These are phyloP conservation scores for Pterobdella sp. DNA, from an alignment of 2,888 invertebrate species.

Conservation along the genomic window DNA sequence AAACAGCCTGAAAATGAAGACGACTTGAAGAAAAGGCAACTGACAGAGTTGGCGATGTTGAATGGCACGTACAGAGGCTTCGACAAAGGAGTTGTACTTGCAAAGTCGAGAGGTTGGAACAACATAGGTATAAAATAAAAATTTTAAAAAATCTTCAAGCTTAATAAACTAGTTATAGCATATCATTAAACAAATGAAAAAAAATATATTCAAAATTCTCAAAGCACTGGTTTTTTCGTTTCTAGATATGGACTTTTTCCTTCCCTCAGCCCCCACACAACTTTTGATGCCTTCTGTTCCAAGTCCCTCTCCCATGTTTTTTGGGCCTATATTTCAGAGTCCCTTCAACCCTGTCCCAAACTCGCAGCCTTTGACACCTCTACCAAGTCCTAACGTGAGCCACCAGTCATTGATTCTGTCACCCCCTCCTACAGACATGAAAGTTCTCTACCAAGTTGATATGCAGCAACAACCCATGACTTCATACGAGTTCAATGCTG, in stretches of 20 bases:
- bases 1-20: conserved; percentile 98
- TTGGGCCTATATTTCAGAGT: conserved; percentile 15
- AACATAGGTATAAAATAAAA: not conserved
- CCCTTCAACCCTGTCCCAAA: not conserved
- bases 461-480: conserved; percentile 61
- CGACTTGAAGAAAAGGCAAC: conserved; percentile 96
- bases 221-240: not conserved
- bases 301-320: conserved; percentile 21
- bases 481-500: conserved; percentile 58
- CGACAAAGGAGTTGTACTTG: not conserved
- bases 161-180: too few species aligned
- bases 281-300: not conserved
- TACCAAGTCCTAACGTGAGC: conserved; percentile 16
- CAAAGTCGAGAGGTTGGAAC: not conserved
- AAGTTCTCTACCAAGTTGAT: conserved; percentile 20
- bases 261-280: conserved; percentile 10
- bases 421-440: conserved; percentile 7
- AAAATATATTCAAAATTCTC: too few species aligned
- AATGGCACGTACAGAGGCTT: conserved; percentile 80
- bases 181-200: too few species aligned
- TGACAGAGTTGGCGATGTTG: conserved; percentile 99
- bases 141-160: too few species aligned
- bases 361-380: conserved; percentile 16
- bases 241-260: conserved; percentile 3
- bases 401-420: conserved; percentile 3